A percentile compares a stretch with the other conserved stretches of the same genome.
phyloP scores from a whole-genome alignment of 2,888 invertebrate species.

The Eilema depressum region DNA sequence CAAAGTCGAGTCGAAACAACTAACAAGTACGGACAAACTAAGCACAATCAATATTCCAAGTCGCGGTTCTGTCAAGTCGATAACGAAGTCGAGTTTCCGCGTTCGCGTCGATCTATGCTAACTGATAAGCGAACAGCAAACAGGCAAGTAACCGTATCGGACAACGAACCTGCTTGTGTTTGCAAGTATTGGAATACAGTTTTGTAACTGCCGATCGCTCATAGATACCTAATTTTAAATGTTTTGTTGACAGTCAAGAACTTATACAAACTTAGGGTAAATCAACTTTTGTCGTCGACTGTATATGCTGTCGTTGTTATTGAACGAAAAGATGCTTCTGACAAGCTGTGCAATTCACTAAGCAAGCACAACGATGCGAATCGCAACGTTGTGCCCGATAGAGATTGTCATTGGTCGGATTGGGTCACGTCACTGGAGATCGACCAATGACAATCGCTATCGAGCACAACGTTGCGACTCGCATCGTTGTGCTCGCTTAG shows the following conservation, averaged over 20 bases:
- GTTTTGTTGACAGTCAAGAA: not conserved
- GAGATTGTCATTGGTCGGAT: too few species aligned
- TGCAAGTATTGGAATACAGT: slow-evolving; percentile 17
- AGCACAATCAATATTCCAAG: slow-evolving; percentile 52
- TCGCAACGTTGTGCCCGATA: too few species aligned
- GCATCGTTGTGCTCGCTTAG: too few species aligned
- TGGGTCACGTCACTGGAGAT: too few species aligned
- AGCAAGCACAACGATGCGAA: too few species aligned
- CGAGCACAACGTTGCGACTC: too few species aligned
- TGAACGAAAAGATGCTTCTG: not conserved
- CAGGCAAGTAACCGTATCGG: slow-evolving; percentile 50
- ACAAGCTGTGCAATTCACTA: too few species aligned
- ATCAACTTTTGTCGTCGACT: too few species aligned
- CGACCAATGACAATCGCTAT: too few species aligned
- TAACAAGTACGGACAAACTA: slow-evolving; percentile 35
- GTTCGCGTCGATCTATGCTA: slow-evolving; percentile 62
- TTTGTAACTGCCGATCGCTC: slow-evolving; percentile 16
- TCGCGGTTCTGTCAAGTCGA: slow-evolving; percentile 58
- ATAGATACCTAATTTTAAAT: slow-evolving; percentile 6
- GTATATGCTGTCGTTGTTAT: not conserved
- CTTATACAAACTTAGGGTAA: not conserved
- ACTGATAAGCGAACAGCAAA: slow-evolving; percentile 61
- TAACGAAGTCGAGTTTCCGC: slow-evolving; percentile 64
- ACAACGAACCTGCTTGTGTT: slow-evolving; percentile 44
- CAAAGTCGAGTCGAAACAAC: slow-evolving; percentile 34